Evolutionary conservation across 2,888 invertebrate genomes (phyloP).

Genomic region (Perithous albicinctus): DNA sequence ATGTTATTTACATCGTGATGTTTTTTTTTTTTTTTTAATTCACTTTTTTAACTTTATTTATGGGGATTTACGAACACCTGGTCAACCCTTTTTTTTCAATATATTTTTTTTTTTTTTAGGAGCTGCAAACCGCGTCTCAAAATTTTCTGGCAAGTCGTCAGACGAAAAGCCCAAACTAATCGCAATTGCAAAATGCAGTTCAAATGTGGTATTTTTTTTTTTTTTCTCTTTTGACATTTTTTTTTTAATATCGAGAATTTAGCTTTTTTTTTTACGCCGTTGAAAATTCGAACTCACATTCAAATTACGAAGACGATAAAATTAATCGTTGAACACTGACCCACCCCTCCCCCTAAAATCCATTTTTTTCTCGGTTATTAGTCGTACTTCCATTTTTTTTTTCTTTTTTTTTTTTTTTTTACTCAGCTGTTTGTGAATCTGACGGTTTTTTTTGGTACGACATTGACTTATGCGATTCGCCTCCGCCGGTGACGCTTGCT

Average conservation of each 20-base stretch:
- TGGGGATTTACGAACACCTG: constrained; percentile 74
- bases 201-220: not conserved
- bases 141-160: constrained; percentile 36
- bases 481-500: constrained; percentile 81
- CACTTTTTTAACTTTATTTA: constrained; percentile 22
- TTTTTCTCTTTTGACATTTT: constrained; percentile 35
- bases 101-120: constrained; percentile 23
- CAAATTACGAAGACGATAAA: constrained; percentile 58
- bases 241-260: constrained; percentile 30
- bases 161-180: constrained; percentile 38
- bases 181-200: constrained; percentile 23
- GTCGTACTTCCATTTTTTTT: constrained; percentile 29
- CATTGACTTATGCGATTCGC: constrained; percentile 80
- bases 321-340: constrained; percentile 57
- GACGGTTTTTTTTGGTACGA: constrained; percentile 64
- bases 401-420: constrained; percentile 20
- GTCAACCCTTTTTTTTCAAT: constrained; percentile 47
- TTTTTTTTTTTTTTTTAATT: constrained; percentile 31
- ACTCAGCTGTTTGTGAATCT: constrained; percentile 26
- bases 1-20: constrained; percentile 66
- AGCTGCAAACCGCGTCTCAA: constrained; percentile 24
- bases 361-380: constrained; percentile 56
- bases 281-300: constrained; percentile 49
- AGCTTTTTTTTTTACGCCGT: constrained; percentile 57
- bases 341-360: constrained; percentile 42